Evolutionary conservation across 2,113 vertebrate genomes (phyloP).

Genomic region (Caranx ignobilis): DNA sequence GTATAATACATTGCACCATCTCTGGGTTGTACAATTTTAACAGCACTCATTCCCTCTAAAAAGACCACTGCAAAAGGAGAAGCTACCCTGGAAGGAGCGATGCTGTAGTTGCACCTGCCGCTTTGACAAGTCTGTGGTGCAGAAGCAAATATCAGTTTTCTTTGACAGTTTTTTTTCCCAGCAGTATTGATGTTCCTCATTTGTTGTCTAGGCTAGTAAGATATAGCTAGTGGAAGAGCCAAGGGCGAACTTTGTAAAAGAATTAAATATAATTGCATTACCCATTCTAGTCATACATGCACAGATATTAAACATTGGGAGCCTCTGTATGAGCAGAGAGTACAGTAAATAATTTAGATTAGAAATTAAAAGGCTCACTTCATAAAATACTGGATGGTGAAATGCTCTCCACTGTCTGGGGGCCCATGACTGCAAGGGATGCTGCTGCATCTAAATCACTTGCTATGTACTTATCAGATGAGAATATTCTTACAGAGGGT

Average conservation of each 20-base stretch:
- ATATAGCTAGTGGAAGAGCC: not conserved
- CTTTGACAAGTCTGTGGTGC: slow-evolving; percentile 30
- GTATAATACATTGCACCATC: slow-evolving; percentile 58
- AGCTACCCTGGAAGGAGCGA: slow-evolving; percentile 8
- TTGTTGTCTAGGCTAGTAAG: not conserved
- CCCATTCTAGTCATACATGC: not conserved
- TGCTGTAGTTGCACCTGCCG: slow-evolving; percentile 26
- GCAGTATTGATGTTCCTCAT: not conserved
- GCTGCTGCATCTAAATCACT: not conserved
- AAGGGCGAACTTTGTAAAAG: not conserved
- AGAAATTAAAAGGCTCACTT: slow-evolving; percentile 17
- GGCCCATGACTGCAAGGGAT: not conserved
- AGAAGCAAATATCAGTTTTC: slow-evolving; percentile 31
- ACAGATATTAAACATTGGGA: slow-evolving; percentile 29
- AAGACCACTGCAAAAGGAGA: slow-evolving; percentile 36
- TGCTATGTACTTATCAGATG: not conserved
- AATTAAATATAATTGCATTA: slow-evolving; percentile 12
- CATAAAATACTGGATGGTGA: slow-evolving; percentile 13
- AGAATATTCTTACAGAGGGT: not conserved
- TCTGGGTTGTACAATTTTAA: slow-evolving; percentile 65
- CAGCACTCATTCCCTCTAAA: slow-evolving; percentile 50
- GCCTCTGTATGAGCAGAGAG: not conserved
- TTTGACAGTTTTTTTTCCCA: not conserved
- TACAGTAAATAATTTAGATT: slow-evolving; percentile 24
- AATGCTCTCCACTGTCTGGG: not conserved